Base-by-base conservation (phyloP, 2,888 invertebrate genomes). In the Stictocephala bisonia region DNA sequence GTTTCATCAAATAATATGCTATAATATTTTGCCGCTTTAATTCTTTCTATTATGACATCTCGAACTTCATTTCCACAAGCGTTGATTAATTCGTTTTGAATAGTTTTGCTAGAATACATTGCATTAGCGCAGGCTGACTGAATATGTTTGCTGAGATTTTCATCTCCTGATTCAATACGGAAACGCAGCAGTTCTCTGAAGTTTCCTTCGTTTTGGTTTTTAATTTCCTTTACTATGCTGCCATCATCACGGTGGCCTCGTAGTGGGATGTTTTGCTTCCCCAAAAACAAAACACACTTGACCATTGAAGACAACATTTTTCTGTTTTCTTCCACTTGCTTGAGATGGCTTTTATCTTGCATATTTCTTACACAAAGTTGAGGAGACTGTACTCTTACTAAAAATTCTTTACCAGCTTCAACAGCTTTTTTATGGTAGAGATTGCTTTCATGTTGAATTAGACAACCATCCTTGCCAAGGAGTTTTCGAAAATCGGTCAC, bases 11-110 rank as follows among this genome's bases (percentile, higher is more conserved):
- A 50, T 18, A 50, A 15, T 50, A 50, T 50, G 50, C 50, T 50
- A 13, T 50, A 50, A 20, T 50, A 50, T 20, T 50, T 50, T 3
- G 50, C 15, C 15, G 15, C 20, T 50, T 50, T 50, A 20, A 20
- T 15, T 20, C 15, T 50, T 50, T 56, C 29, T 15, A 56, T 6
- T 3, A 56, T 56, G 4, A 7, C 15, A 24, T 27, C 15, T 27
- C 29, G 27, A 2, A 56, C 56, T 56, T 56, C 58, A 29, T 75
- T 68, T 18, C 75, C 78, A 44, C 80, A 79, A 60, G 56, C 68
- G 18, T 76, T 56, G 64, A 81, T 80, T 20, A 81, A 71, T 71
- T 80, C 78, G 75, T 81, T 81, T 77, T 82, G 80, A 69, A 80
- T 78, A 13, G 48, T 70, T 22, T 76, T 75, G 73, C 80, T 81